Base-by-base conservation (phyloP, 2,113 vertebrate genomes). In the Pelusios castaneus region DNA sequence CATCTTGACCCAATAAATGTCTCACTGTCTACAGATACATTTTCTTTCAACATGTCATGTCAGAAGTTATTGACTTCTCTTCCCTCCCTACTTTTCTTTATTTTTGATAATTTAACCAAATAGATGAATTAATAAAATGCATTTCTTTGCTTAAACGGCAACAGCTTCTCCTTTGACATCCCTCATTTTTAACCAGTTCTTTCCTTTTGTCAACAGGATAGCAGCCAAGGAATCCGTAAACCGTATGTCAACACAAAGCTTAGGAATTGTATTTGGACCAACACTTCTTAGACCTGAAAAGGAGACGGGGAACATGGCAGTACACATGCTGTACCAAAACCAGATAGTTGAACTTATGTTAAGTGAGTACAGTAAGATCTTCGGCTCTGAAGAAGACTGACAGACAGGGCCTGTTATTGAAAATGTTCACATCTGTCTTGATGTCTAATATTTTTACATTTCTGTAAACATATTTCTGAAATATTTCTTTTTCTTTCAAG, bases 251-350 rank as follows among this genome's bases (percentile, higher is more conserved):
- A 98, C 98, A 52, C 99, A 99, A 93, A 99, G 99, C 89, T 97
- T 99, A 81, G 98, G 99, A 89, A 99, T 99, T 79, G 99, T 99
- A 63, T 99, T 99, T 87, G 99, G 99, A 84, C 99, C 99, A 29
- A 99, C 99, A 4, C 99, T 99, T 63, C 98, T 99, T 97, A 98
- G 99, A 97, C 98, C 99, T 1, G 98, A 99, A 96, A 97, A 98
- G 82, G 99, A 99, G 49, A 93, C 80, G 1, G 99, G 99, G 67
- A 99, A 99, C 97, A 99, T 99, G 98, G 99, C 99, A 1, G 91
- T 99, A 80, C 98, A 99, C 97, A 99, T 99, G 99, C 98, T 99
- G 16, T 99, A 99, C 97, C 99, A 99, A 98, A 99, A 99, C 97
- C 99, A 99, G 97, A 99, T 99, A 55, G 98, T 99, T 47, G 99